Percentiles rank a stretch among this genome's conserved stretches.
These are phyloP conservation scores for Dryobotodes eremita DNA, from an alignment of 2,888 invertebrate genomes.

Conservation along the genomic window DNA sequence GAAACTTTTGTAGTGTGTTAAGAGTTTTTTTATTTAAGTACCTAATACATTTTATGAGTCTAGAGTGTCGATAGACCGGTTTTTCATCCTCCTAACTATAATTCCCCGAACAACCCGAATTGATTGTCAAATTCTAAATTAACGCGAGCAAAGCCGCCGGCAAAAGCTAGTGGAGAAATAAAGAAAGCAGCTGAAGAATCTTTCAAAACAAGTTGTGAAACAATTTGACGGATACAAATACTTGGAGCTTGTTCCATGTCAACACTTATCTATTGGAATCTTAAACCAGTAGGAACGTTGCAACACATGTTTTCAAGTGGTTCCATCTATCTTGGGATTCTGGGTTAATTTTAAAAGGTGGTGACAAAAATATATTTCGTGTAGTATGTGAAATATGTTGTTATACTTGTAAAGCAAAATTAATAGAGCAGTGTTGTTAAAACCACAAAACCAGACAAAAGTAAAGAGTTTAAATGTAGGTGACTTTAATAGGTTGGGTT, in stretches of 20 bases:
- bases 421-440: not conserved
- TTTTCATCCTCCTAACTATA: no score
- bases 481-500: not conserved
- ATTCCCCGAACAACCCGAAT: no score
- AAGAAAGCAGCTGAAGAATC: slow-evolving; percentile 39
- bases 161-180: no score
- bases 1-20: no score
- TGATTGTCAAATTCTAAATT: no score
- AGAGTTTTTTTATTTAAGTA: no score
- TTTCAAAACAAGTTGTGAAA: slow-evolving; percentile 32
- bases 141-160: no score
- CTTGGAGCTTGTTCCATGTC: slow-evolving; percentile 33
- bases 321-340: slow-evolving; percentile 32
- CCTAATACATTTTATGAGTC: no score
- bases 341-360: slow-evolving; percentile 21
- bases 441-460: not conserved
- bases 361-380: slow-evolving; percentile 11
- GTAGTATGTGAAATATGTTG: slow-evolving; percentile 5
- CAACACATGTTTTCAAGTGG: slow-evolving; percentile 58
- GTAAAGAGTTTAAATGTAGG: not conserved
- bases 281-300: slow-evolving; percentile 46
- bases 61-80: no score
- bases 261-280: slow-evolving; percentile 57
- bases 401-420: not conserved
- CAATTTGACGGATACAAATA: slow-evolving; percentile 32